Percentiles rank a stretch among this genome's conserved stretches.
Evolutionary conservation across 2,888 invertebrate genomes (phyloP).

Genomic region (Sycophila texana): DNA sequence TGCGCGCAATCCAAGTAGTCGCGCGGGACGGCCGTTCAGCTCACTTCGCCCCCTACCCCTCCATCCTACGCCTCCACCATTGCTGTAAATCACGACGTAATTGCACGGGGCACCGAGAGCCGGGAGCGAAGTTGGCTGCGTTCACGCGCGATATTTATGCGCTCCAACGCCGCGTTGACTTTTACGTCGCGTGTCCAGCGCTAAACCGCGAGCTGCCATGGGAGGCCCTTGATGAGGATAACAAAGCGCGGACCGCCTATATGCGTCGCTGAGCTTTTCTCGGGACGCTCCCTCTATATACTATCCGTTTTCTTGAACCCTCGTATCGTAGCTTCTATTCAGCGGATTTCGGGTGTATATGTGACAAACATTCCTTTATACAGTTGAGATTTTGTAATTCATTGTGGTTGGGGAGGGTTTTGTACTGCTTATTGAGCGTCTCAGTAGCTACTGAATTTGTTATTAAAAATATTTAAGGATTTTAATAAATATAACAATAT

Average conservation of each 20-base stretch:
- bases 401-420: too few relatives aligned
- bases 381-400: too few relatives aligned
- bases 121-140: not conserved
- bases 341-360: too few relatives aligned
- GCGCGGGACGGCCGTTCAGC: not conserved
- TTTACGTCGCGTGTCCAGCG: slow-evolving; percentile 10
- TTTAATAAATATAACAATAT: too few relatives aligned
- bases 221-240: slow-evolving; percentile 24
- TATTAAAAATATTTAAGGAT: too few relatives aligned
- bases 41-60: not conserved
- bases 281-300: too few relatives aligned
- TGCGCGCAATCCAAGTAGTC: not conserved
- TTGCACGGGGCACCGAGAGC: slow-evolving; percentile 10
- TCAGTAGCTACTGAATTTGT: too few relatives aligned
- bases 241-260: not conserved
- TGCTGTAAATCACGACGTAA: slow-evolving; percentile 35
- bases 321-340: too few relatives aligned
- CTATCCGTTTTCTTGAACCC: too few relatives aligned
- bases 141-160: slow-evolving; percentile 6
- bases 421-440: too few relatives aligned
- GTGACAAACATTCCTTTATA: too few relatives aligned
- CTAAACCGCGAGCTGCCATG: not conserved
- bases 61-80: not conserved
- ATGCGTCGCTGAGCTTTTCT: too few relatives aligned
- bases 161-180: slow-evolving; percentile 5